Evolutionary conservation across 2,888 invertebrate genomes (phyloP).

Genomic region (Scaptomyza cyrtandrae): DNA sequence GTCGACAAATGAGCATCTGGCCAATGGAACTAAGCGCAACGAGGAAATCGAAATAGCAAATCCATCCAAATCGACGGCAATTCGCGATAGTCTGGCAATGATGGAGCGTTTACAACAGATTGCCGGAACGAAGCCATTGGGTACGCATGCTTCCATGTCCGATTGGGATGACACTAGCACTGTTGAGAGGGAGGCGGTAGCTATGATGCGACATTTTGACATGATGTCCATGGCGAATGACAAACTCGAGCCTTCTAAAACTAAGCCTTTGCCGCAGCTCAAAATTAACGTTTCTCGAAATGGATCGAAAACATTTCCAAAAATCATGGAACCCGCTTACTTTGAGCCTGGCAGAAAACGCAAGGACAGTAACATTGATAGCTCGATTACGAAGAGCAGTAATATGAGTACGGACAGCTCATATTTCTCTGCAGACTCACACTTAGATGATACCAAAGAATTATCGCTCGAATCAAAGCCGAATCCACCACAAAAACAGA

Average conservation of each 20-base stretch:
- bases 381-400: conserved; percentile 3
- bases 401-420: background rate
- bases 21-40: conserved; percentile 32
- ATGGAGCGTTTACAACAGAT: conserved; percentile 79
- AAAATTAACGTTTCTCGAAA: conserved; percentile 60
- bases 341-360: conserved; percentile 61
- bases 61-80: conserved; percentile 35
- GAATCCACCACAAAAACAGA: background rate
- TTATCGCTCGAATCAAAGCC: background rate
- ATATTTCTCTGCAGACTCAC: conserved; percentile 1
- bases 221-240: conserved; percentile 61
- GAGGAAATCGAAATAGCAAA: conserved; percentile 16
- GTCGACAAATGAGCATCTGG: conserved; percentile 49
- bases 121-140: conserved; percentile 73
- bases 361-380: background rate
- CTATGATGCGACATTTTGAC: conserved; percentile 79
- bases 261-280: conserved; percentile 31
- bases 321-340: conserved; percentile 70
- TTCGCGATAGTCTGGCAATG: conserved; percentile 53
- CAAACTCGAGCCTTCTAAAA: conserved; percentile 12
- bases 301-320: conserved; percentile 64
- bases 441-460: background rate
- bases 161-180: conserved; percentile 78
- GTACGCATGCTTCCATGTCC: conserved; percentile 71
- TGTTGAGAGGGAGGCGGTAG: conserved; percentile 75